These are phyloP conservation scores for Lepidostoma basale DNA, from an alignment of 1,140 invertebrate species.

Conservation along the genomic window DNA sequence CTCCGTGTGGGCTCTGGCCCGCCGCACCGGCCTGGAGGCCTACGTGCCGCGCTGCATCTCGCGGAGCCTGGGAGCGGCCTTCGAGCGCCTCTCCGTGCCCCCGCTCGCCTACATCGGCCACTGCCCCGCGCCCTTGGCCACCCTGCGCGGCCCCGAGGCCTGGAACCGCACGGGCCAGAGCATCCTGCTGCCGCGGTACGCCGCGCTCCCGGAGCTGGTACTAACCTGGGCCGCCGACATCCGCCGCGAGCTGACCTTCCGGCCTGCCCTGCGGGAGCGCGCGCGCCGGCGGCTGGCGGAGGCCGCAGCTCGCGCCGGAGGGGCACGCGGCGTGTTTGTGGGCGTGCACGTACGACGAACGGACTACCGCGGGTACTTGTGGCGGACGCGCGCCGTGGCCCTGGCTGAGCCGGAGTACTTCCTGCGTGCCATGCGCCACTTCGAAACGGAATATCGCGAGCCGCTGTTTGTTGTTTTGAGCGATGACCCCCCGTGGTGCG, in stretches of 20 bases:
- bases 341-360: conserved; percentile 67
- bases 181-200: conserved; percentile 65
- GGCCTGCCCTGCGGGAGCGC: conserved; percentile 55
- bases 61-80: conserved; percentile 59
- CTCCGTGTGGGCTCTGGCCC: conserved; percentile 64
- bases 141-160: conserved; percentile 58
- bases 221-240: conserved; percentile 64
- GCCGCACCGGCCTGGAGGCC: conserved; percentile 64
- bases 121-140: conserved; percentile 58
- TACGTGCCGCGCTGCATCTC: conserved; percentile 65
- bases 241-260: conserved; percentile 63
- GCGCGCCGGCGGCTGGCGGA: conserved; percentile 54
- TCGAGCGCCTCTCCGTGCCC: conserved; percentile 64
- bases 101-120: conserved; percentile 63
- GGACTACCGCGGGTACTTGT: conserved; percentile 66
- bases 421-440: too few relatives aligned
- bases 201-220: conserved; percentile 63
- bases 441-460: conserved; percentile 58
- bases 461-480: conserved; percentile 66
- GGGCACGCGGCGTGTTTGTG: conserved; percentile 57
- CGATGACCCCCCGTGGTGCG: conserved; percentile 69
- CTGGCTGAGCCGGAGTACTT: conserved; percentile 64
- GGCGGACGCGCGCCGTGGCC: conserved; percentile 56
- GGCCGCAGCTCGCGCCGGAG: conserved; percentile 45
- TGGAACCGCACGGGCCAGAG: conserved; percentile 67